phyloP scores from a whole-genome alignment of 2,888 invertebrate genomes.

The Danaus chrysippus region DNA sequence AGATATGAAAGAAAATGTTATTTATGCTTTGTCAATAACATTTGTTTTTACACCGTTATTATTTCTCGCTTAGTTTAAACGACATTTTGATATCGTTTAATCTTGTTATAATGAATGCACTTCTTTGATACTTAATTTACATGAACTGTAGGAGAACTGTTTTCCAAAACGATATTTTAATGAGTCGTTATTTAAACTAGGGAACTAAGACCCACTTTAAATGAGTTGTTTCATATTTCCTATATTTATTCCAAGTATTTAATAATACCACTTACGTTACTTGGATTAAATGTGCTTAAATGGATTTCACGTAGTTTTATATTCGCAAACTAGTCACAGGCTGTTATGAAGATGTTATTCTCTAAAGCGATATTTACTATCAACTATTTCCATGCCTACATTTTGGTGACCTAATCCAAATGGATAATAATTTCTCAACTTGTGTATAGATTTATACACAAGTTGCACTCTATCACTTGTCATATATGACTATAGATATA shows the following conservation, averaged over 20 bases:
- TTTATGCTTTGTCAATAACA: constrained; percentile 3
- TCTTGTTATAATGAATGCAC: constrained; percentile 55
- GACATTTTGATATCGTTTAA: constrained; percentile 44
- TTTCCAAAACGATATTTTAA: constrained; percentile 61
- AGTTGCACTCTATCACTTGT: too few species aligned
- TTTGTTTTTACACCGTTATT: constrained; percentile 31
- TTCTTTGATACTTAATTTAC: constrained; percentile 54
- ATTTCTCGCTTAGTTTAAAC: constrained; percentile 44
- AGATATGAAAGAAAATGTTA: not conserved
- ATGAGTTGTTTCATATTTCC: constrained; percentile 13
- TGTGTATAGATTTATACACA: too few species aligned
- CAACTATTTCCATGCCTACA: not conserved
- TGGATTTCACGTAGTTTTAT: too few species aligned
- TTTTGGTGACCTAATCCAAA: too few species aligned
- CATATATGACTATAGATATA: too few species aligned
- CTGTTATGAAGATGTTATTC: not conserved
- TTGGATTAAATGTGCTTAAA: too few species aligned
- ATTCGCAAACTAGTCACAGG: too few species aligned
- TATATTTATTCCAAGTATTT: not conserved
- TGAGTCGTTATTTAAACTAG: constrained; percentile 43
- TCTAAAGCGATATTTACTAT: not conserved
- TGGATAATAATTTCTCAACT: too few species aligned
- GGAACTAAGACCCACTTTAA: constrained; percentile 24
- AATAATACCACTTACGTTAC: too few species aligned
- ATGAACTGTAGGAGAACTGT: constrained; percentile 57